Percentiles rank a stretch among this genome's conserved stretches.
These are phyloP conservation scores for Discoglossus pictus DNA, from an alignment of 2,797 vertebrate species.

Conservation along the genomic window DNA sequence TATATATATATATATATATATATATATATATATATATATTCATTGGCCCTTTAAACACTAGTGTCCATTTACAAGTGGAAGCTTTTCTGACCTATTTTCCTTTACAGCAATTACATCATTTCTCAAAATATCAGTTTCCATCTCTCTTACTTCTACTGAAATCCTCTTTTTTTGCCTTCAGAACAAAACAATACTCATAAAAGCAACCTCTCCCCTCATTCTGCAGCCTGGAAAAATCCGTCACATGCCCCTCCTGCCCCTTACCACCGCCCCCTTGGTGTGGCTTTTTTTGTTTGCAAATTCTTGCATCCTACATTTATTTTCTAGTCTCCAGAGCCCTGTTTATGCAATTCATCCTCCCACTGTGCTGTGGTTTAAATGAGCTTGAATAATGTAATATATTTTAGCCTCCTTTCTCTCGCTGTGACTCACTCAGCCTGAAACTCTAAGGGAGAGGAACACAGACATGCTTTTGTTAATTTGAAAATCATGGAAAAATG, in stretches of 20 bases:
- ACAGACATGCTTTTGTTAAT: constrained; percentile 36
- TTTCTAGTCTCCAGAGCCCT: constrained; percentile 58
- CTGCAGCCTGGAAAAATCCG: not conserved
- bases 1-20: too few species aligned
- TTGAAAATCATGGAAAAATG: constrained; percentile 45
- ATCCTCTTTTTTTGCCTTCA: not conserved
- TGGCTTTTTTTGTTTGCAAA: constrained; percentile 45
- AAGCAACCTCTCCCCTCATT: not conserved
- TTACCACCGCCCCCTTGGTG: not conserved
- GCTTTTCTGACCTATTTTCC: too few species aligned
- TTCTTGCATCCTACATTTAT: constrained; percentile 59
- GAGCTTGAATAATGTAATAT: constrained; percentile 43
- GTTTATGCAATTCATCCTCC: constrained; percentile 46
- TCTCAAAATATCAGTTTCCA: constrained; percentile 20
- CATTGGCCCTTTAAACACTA: too few species aligned
- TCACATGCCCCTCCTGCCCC: not conserved
- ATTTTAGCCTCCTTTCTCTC: constrained; percentile 5
- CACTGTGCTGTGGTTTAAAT: constrained; percentile 44
- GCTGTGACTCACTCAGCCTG: constrained; percentile 25
- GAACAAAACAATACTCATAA: not conserved
- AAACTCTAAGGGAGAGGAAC: constrained; percentile 16
- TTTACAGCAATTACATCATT: not conserved
- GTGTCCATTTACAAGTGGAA: too few species aligned
- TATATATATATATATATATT: too few species aligned
- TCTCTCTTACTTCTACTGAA: not conserved